Base-by-base conservation (phyloP, 2,888 invertebrate species). In the Lasioglossum zephyrum region DNA sequence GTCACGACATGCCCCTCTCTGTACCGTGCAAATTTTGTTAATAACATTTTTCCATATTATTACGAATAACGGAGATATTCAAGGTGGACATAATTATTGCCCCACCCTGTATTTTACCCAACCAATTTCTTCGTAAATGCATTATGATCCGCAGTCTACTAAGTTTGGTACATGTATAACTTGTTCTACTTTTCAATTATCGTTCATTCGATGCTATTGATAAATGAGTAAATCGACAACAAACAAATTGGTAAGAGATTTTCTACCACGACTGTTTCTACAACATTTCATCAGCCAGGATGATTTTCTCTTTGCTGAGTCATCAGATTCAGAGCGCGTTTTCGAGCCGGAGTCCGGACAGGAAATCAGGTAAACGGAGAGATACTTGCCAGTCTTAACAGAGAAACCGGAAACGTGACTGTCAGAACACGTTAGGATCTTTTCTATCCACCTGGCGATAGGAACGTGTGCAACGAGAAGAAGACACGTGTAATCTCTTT, bases 401-500 rank as follows among this genome's bases (percentile, higher is more conserved):
- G 79, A 78, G 36, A 44, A 44, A 44, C 57, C 76, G 85, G 73
- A 79, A 87, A 88, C 85, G 88, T 87, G 87, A 85, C 87, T 85
- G 87, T 79, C 82, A 77, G 82, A 77, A 80, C 79, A 70, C 72
- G 77, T 84, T 79, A 41, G 80, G 69, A 74, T 74, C 73, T 73
- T 70, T 72, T 74, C 74, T 74, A 49, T 47, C 41, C 39, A 39
- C 44, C 39, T 70, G 69, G 49, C 69, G 70, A 63, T 47, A 63
- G 36, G 36, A 69, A 70, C 36, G 44, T 66, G 75, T 26, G 57
- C 44, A 69, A 77, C 49, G 70, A 60, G 49, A 77, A 75, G 63
- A 63, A 69, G 77, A 79, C 86, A 76, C 85, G 86, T 85, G 86
- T 85, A 79, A 85, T 78, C 78, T 73, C 41, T 79, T 66, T 11